Evolutionary conservation across 64 coral and sea anemone genomes (phyloP), one percentile per base, ranked within the genome.

Genomic region (Porites australiensis): DNA sequence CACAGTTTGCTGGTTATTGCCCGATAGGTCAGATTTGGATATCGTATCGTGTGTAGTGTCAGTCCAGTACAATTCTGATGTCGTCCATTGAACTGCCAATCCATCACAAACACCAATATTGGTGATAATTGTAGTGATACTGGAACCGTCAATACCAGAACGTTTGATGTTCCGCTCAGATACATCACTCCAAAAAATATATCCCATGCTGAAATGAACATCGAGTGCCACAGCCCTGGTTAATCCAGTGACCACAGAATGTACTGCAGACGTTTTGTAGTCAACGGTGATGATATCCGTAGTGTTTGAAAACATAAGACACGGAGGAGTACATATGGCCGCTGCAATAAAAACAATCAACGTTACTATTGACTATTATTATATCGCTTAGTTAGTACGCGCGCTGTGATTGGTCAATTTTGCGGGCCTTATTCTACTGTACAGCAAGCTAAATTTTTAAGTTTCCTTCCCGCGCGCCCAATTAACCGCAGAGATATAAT

Each of bases 121-220:
- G 14, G 3, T 63, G 22, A 95, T 87, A 16, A 95, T 77, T 45
- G 21, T 44, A 4, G 58, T 87, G 0, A 78, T 50, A 14, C 70
- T 69, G 75, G 44, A 50, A 8, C 73, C 73, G 66, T 95, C 93
- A 70, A 91, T 95, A 57, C 3, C 54, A 57, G 92, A 78, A 14
- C 86, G 87, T 77, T 82, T 79, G 27, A 94, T 89, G 69, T 44
- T 64, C 8, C 6, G 6, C 52, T 89, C 92, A 2, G 0, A 14
- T 6, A 89, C 23, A 23, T 94, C 92, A 74, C 86, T 94, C 92
- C 92, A 94, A 53, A 83, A 94, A 57, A 94, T 75, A 70, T 94
- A 94, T 2, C 86, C 69, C 45, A 72, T 27, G 43, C 58, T 74
- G 44, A 89, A 61, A 43, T 94, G 86, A 14, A 94, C 77, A 44